These are phyloP conservation scores for Irena cyanogastra DNA, from an alignment of 2,113 vertebrate genomes.

Conservation along the genomic window DNA sequence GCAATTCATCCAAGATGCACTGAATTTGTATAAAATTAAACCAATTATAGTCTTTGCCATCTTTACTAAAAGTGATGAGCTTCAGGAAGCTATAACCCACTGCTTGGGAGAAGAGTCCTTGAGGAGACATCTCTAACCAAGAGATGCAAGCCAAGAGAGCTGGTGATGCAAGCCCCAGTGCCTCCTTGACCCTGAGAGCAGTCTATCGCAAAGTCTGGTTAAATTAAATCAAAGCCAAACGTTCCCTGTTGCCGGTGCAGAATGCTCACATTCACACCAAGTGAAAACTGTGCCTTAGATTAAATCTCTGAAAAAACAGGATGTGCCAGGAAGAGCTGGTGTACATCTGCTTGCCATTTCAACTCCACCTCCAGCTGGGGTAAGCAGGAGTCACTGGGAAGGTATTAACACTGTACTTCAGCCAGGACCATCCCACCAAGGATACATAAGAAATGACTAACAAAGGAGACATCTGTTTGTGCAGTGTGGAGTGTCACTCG, in stretches of 20 bases:
- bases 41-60: background rate
- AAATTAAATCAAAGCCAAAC: background rate
- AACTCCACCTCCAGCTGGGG: background rate
- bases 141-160: background rate
- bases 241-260: background rate
- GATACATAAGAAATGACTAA: background rate
- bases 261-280: background rate
- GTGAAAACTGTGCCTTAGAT: background rate
- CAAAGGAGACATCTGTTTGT: background rate
- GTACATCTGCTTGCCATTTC: background rate
- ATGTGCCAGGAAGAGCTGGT: background rate
- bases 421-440: background rate
- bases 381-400: background rate
- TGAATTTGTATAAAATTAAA: background rate
- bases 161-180: background rate
- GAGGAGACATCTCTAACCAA: background rate
- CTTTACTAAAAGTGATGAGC: background rate
- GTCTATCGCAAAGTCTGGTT: background rate
- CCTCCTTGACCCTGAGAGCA: background rate
- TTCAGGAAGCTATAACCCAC: background rate
- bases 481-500: background rate
- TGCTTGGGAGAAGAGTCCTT: background rate
- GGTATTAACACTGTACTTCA: background rate
- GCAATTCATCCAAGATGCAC: background rate
- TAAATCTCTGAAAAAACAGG: background rate